Conservation (phyloP, 2,797 vertebrate species). For the Mergus octosetaceus region DNA sequence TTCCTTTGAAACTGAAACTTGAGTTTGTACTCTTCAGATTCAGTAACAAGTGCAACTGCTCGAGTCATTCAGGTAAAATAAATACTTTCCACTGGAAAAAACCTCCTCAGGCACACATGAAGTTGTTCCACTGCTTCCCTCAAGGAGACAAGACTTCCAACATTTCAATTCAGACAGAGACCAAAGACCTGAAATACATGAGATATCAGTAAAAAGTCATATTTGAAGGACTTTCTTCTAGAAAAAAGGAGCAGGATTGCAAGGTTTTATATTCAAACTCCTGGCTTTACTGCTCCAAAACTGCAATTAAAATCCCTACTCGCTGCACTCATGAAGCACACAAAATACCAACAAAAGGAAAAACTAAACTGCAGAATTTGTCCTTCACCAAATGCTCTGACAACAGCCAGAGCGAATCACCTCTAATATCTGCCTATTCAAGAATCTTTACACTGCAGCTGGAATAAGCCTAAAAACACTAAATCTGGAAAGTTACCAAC, state of each 20-base stretch:
- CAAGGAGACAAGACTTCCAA: neutral
- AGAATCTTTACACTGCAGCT: neutral
- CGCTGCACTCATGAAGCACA: neutral
- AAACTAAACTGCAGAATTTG: neutral
- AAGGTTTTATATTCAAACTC: neutral
- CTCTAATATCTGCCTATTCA: neutral
- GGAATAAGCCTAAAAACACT: neutral
- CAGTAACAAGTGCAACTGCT: neutral
- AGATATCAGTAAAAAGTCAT: neutral
- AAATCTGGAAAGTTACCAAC: neutral
- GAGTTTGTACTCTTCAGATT: neutral
- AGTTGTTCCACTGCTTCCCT: neutral
- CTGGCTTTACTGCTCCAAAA: accelerated
- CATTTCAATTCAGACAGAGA: neutral
- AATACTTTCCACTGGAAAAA: neutral
- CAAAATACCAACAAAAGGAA: neutral
- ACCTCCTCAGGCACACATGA: neutral
- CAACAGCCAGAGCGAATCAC: neutral
- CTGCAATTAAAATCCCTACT: neutral
- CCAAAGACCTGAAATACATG: neutral
- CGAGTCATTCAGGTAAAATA: neutral
- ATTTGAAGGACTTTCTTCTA: neutral
- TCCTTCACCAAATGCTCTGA: neutral
- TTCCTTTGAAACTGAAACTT: neutral
- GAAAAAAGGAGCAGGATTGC: neutral